A percentile compares a stretch with the other conserved stretches of the same genome.
Conservation (phyloP, 2,113 vertebrate genomes). For the Zosterops hypoxanthus region DNA sequence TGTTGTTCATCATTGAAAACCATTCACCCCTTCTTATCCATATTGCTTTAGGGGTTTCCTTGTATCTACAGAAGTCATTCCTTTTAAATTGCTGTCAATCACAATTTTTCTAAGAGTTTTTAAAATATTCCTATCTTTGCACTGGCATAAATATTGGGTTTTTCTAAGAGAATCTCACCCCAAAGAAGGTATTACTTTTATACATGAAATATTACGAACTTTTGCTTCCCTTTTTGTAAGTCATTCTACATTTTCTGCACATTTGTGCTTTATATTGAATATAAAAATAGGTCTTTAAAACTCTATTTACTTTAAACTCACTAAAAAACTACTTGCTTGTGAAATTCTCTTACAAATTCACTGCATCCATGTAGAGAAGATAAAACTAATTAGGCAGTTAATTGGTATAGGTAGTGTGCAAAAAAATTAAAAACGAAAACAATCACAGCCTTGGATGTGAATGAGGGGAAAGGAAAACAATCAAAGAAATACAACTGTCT, state of each 20-base stretch:
- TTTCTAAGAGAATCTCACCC: conserved; percentile 74
- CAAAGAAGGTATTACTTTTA: conserved; percentile 80
- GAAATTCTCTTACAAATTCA: conserved; percentile 87
- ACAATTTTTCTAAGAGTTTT: conserved; percentile 64
- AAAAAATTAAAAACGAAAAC: conserved; percentile 67
- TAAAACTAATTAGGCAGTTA: conserved; percentile 81
- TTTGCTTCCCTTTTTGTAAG: conserved; percentile 81
- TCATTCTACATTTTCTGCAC: conserved; percentile 84
- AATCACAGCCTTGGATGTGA: conserved; percentile 57
- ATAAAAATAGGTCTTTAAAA: conserved; percentile 87
- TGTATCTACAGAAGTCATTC: conserved; percentile 69
- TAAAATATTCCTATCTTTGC: conserved; percentile 75
- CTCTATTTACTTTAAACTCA: conserved; percentile 81
- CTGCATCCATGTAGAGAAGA: conserved; percentile 81
- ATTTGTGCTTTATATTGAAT: conserved; percentile 84
- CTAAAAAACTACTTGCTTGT: conserved; percentile 87
- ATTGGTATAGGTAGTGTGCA: conserved; percentile 80
- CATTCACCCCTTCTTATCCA: conserved; percentile 61
- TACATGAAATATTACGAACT: conserved; percentile 78
- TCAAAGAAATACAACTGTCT: conserved; percentile 43
- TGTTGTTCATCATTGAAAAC: conserved; percentile 66
- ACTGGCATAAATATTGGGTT: conserved; percentile 75
- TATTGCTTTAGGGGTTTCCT: conserved; percentile 73
- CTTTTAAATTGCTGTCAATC: conserved; percentile 69
- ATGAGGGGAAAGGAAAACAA: conserved; percentile 27